Conservation (phyloP, 1,140 invertebrate genomes). For the Cecropterus lyciades region DNA sequence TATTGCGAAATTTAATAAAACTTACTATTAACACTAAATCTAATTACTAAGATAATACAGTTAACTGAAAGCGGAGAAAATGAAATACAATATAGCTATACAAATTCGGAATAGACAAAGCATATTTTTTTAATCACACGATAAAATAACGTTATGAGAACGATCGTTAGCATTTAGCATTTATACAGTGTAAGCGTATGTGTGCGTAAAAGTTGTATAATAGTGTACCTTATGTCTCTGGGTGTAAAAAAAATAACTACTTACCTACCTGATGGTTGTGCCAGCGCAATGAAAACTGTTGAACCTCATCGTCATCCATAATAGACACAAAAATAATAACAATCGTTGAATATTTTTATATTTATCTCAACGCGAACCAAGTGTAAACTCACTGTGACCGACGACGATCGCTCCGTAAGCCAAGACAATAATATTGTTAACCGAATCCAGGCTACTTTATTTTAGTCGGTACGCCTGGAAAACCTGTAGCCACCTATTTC, state of each 20-base stretch:
- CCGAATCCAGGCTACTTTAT: slow-evolving; percentile 84
- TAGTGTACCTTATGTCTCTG: slow-evolving; percentile 40
- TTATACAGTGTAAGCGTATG: slow-evolving; percentile 18
- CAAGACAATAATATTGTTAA: slow-evolving; percentile 82
- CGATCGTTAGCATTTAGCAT: slow-evolving; percentile 4
- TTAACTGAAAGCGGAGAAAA: no score
- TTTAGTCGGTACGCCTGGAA: slow-evolving; percentile 84
- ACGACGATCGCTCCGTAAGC: slow-evolving; percentile 48
- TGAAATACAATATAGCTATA: no score
- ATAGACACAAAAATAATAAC: slow-evolving; percentile 54
- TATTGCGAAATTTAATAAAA: no score
- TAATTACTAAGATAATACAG: no score
- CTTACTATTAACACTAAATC: no score
- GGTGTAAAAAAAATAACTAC: slow-evolving; percentile 59
- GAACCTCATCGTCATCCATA: slow-evolving; percentile 85
- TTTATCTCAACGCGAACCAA: slow-evolving; percentile 32
- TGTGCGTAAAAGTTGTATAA: slow-evolving; percentile 31
- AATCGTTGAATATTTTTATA: slow-evolving; percentile 40
- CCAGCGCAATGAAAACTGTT: slow-evolving; percentile 92
- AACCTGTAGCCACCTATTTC: slow-evolving; percentile 85
- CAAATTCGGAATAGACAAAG: no score
- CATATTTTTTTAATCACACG: no score
- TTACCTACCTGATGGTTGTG: slow-evolving; percentile 90
- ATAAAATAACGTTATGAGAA: neutral
- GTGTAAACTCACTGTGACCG: slow-evolving; percentile 45